phyloP scores from a whole-genome alignment of 2,113 vertebrate genomes.

The Daboia siamensis region DNA sequence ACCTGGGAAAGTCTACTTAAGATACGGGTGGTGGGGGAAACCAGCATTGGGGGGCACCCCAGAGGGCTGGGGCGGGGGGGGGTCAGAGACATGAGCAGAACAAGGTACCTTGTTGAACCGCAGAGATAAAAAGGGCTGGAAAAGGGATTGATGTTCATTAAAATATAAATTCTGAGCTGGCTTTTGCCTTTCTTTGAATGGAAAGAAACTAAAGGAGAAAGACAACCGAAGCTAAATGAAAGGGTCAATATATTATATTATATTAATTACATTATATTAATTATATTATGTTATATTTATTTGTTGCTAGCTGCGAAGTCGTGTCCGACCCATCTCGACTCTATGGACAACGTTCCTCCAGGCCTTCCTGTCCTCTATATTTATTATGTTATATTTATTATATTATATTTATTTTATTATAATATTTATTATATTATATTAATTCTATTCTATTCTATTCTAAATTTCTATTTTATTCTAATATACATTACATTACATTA shows the following conservation, averaged over 20 bases:
- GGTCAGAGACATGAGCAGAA: constrained; percentile 15
- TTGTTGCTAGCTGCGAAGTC: too few relatives aligned
- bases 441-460: too few relatives aligned
- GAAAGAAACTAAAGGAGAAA: constrained; percentile 63
- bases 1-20: constrained; percentile 94
- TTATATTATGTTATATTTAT: neutral
- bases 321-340: too few relatives aligned
- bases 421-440: too few relatives aligned
- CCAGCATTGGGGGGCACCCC: neutral
- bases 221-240: constrained; percentile 29
- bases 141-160: constrained; percentile 51
- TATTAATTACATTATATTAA: neutral
- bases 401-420: too few relatives aligned
- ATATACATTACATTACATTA: too few relatives aligned
- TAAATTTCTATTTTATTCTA: too few relatives aligned
- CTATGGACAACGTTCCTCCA: too few relatives aligned
- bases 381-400: too few relatives aligned
- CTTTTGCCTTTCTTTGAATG: constrained; percentile 61
- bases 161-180: constrained; percentile 63
- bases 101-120: constrained; percentile 76
- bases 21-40: constrained; percentile 68
- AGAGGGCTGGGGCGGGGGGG: constrained; percentile 35
- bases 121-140: constrained; percentile 52
- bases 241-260: neutral
- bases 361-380: too few relatives aligned